Base-by-base conservation (phyloP, 2,888 invertebrate genomes). In the Caenorhabditis virilis region DNA sequence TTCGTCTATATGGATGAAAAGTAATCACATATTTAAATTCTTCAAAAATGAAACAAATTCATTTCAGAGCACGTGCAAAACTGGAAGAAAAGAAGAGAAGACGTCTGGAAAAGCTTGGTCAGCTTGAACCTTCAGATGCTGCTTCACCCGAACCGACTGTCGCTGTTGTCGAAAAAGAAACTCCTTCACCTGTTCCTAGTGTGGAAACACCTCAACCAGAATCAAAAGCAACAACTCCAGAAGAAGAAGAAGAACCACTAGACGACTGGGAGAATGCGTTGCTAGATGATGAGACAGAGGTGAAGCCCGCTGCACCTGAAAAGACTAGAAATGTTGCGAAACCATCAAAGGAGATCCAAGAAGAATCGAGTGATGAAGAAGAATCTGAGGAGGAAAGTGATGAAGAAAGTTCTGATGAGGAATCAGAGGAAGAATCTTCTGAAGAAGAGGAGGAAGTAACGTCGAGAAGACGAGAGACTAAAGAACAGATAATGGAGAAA, bases 401-500 rank as follows among this genome's bases (percentile, higher is more conserved):
- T 26, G 56, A 56, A 9, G 62, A 69, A 18, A 46, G 65, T 67
- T 46, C 46, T 15, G 57, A 56, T 25, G 82, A 84, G 25, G 82
- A 83, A 36, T 85, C 87, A 69, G 83, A 86, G 26, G 80, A 82
- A 20, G 85, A 85, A 5, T 84, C 86, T 36, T 85, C 86, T 36
- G 85, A 85, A 22, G 87, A 87, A 70, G 83, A 86, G n/a, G 86
- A 79, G 2, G 69, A 84, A 11, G 81, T 80, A 16, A 73, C 63
- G 33, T 73, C 70, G 5, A 83, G 80, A 55, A 42, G 52, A 22
- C 61, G 89, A 20, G 88, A 89, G 84, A 89, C 90, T 1, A 90
- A 90, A 78, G 90, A 91, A 79, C 89, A 89, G 73, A 89, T 89
- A 69, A 88, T 89, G 51, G 89, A 91, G 79, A 87, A 88, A 60